Evolutionary conservation across 2,888 invertebrate genomes (phyloP).

Genomic region (Schrankia costaestrigalis): DNA sequence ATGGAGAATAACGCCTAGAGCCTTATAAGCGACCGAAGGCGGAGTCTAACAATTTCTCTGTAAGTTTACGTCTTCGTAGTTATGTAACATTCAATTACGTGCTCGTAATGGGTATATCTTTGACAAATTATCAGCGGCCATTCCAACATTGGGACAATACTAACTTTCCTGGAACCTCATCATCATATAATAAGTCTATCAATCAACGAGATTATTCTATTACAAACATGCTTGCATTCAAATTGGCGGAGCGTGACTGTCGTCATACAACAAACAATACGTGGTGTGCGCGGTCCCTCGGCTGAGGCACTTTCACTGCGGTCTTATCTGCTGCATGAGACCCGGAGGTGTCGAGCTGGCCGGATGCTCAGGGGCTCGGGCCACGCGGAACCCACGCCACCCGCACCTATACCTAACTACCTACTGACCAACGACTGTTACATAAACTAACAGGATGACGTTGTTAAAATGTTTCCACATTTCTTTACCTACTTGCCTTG

Average conservation of each 20-base stretch:
- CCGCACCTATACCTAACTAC: slow-evolving; percentile 1
- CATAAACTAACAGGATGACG: slow-evolving; percentile 29
- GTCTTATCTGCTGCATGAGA: slow-evolving; percentile 44
- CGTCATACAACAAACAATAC: slow-evolving; percentile 58
- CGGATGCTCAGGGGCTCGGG: slow-evolving; percentile 32
- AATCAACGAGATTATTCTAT: slow-evolving; percentile 67
- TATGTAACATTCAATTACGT: slow-evolving; percentile 70
- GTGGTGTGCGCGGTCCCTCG: slow-evolving; percentile 37
- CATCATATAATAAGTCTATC: slow-evolving; percentile 69
- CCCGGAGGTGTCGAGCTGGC: slow-evolving; percentile 27
- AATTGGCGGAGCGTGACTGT: slow-evolving; percentile 64
- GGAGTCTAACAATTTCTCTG: slow-evolving; percentile 65
- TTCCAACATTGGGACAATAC: slow-evolving; percentile 54
- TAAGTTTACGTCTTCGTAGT: slow-evolving; percentile 51
- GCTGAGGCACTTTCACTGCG: slow-evolving; percentile 55
- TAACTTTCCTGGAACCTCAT: slow-evolving; percentile 62
- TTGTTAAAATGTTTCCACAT: slow-evolving; percentile 26
- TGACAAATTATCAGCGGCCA: slow-evolving; percentile 53
- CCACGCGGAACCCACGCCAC: slow-evolving; percentile 19
- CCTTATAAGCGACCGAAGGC: slow-evolving; percentile 61
- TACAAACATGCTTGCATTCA: slow-evolving; percentile 60
- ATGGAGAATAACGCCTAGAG: slow-evolving; percentile 69
- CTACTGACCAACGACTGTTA: slow-evolving; percentile 24
- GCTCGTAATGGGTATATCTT: slow-evolving; percentile 53
- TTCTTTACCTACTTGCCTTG: slow-evolving; percentile 22